phyloP scores from a whole-genome alignment of 2,888 invertebrate genomes.

The Drosophila lutescens region DNA sequence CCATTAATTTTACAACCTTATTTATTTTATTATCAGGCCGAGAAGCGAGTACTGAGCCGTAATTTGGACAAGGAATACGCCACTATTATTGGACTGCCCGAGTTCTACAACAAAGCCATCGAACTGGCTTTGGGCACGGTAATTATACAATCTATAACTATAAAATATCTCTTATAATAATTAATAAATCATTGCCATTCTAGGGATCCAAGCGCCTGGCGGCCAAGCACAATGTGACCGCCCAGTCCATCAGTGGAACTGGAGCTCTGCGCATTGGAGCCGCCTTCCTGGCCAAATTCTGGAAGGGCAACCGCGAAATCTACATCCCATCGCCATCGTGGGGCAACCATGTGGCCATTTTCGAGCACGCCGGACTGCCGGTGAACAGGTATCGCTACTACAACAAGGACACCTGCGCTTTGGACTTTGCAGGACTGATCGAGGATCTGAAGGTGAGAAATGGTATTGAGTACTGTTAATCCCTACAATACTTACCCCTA shows the following conservation, averaged over 20 bases:
- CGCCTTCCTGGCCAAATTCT: conserved; percentile 93
- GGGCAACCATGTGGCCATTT: conserved; percentile 99
- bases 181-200: not conserved
- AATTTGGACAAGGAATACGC: conserved; percentile 97
- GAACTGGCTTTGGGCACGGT: conserved; percentile 93
- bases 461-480: too few species aligned
- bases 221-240: conserved; percentile 89
- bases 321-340: conserved; percentile 97
- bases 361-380: conserved; percentile 93
- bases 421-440: conserved; percentile 94
- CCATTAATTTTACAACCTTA: too few species aligned
- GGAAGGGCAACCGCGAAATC: conserved; percentile 91
- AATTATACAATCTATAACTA: not conserved
- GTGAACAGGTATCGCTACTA: conserved; percentile 97
- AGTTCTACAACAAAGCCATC: conserved; percentile 93
- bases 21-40: conserved; percentile 87
- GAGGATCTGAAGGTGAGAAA: conserved; percentile 91
- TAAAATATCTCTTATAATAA: not conserved
- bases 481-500: not conserved
- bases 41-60: conserved; percentile 88
- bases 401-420: conserved; percentile 95
- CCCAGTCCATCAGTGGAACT: conserved; percentile 97
- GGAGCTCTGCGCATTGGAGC: conserved; percentile 97
- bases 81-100: conserved; percentile 93
- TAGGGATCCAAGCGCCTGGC: conserved; percentile 87